A percentile compares a stretch with the other conserved stretches of the same genome.
Evolutionary conservation across 2,888 invertebrate species (phyloP).

Genomic region (Xestia sexstrigata): DNA sequence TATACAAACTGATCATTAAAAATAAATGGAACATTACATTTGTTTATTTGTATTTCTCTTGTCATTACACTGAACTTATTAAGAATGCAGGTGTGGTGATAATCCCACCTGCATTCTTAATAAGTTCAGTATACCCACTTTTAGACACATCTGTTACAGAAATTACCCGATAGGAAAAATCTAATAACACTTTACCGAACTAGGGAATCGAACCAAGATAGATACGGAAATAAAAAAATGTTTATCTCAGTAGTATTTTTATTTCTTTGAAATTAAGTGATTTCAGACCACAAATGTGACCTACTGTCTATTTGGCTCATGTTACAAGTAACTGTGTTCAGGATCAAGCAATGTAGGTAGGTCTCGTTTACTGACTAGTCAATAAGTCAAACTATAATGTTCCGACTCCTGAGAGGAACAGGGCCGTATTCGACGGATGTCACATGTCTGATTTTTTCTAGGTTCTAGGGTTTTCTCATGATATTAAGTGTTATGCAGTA

Average conservation of each 20-base stretch:
- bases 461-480: background rate
- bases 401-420: background rate
- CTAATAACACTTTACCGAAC: background rate
- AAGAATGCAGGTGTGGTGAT: no score
- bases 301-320: background rate
- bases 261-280: no score
- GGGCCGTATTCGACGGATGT: background rate
- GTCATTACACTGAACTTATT: no score
- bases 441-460: background rate
- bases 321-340: no score
- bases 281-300: no score
- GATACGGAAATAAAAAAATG: background rate
- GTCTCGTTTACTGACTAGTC: background rate
- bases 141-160: background rate
- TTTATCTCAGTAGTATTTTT: no score
- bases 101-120: background rate
- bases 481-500: no score
- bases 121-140: background rate
- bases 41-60: background rate
- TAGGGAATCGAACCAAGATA: background rate
- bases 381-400: no score
- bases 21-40: background rate
- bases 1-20: background rate
- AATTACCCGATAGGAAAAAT: background rate
- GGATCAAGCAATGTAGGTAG: no score